These are phyloP conservation scores for Zaprionus lineosus DNA, from an alignment of 2,888 invertebrate genomes.

Conservation along the genomic window DNA sequence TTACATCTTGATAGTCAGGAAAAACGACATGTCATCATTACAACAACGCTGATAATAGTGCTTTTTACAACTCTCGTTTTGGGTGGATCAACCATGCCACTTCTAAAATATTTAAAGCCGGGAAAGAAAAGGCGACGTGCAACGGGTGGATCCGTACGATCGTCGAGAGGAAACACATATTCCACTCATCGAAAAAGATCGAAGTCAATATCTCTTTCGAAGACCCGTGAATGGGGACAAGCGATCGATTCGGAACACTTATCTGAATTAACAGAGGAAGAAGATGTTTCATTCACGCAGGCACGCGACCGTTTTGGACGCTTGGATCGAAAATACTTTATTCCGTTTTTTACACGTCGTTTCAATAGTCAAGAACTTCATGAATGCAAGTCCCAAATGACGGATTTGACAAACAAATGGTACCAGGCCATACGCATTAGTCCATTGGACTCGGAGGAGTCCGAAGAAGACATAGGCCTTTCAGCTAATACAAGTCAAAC, in stretches of 20 bases:
- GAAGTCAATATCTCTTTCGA: slow-evolving; percentile 95
- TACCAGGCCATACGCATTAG: slow-evolving; percentile 96
- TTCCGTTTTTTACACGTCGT: slow-evolving; percentile 97
- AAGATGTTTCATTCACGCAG: slow-evolving; percentile 92
- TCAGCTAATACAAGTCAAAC: slow-evolving; percentile 78
- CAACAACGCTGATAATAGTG: slow-evolving; percentile 98
- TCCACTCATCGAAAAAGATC: slow-evolving; percentile 84
- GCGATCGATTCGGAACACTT: slow-evolving; percentile 96
- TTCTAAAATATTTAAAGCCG: slow-evolving; percentile 93
- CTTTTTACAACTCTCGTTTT: slow-evolving; percentile 97
- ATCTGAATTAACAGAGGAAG: slow-evolving; percentile 95
- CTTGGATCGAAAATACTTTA: slow-evolving; percentile 95
- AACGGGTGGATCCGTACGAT: slow-evolving; percentile 61
- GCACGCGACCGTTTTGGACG: slow-evolving; percentile 94
- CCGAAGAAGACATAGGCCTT: slow-evolving; percentile 83
- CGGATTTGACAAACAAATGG: slow-evolving; percentile 97
- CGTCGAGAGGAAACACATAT: slow-evolving; percentile 82
- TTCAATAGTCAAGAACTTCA: slow-evolving; percentile 98
- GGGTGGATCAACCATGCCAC: slow-evolving; percentile 98
- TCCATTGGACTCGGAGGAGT: slow-evolving; percentile 93
- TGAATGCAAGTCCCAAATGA: slow-evolving; percentile 98
- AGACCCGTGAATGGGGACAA: slow-evolving; percentile 99
- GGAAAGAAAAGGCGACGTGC: slow-evolving; percentile 81
- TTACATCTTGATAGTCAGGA: slow-evolving; percentile 94
- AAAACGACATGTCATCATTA: slow-evolving; percentile 97